Evolutionary conservation across 2,113 vertebrate genomes (phyloP), one percentile per base, ranked within the genome.

Genomic region (Nothocercus nigrocapillus): DNA sequence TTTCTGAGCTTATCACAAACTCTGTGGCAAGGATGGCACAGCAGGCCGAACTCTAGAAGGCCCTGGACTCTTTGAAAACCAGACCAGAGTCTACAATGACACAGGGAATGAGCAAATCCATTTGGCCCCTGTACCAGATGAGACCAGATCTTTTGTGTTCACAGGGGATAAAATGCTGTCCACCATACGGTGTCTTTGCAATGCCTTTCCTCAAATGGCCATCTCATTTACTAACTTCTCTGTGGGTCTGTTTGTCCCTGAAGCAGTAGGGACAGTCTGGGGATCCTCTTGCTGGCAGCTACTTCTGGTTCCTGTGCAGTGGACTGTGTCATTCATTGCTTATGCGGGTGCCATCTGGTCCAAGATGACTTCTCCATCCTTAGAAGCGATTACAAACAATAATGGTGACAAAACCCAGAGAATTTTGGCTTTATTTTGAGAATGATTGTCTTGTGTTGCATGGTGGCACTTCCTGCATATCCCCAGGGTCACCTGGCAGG

Each of bases 401-500:
- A 93, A 90, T 28, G 47, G 79, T 73, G 62, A 93, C 73, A 96
- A 95, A 94, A 93, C 69, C 56, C 62, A 25, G 73, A 82, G 92
- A 94, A 89, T 90, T 96, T 95, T 94, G 95, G 20, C 83, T 90
- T 95, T 94, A 68, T 86, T 93, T 94, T 85, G 36, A 87, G 94
- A 90, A 86, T 84, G 11, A 92, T 90, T 93, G 88, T 90, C 90
- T 94, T 87, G 85, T 85, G 58, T 92, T 87, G 36, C 81, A 58
- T 54, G 74, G 68, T 34, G 38, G n/a, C 0, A 1, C 81, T 86
- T 93, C 66, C 83, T 3, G 61, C 30, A 63, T 72, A 34, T 82
- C 83, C 79, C 74, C 0, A 2, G 74, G 83, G 90, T 90, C 88
- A 94, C 69, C 66, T 83, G 88, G 69, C 87, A 96, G 83, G 47